phyloP scores from a whole-genome alignment of 2,113 vertebrate genomes.

The Bungarus multicinctus region DNA sequence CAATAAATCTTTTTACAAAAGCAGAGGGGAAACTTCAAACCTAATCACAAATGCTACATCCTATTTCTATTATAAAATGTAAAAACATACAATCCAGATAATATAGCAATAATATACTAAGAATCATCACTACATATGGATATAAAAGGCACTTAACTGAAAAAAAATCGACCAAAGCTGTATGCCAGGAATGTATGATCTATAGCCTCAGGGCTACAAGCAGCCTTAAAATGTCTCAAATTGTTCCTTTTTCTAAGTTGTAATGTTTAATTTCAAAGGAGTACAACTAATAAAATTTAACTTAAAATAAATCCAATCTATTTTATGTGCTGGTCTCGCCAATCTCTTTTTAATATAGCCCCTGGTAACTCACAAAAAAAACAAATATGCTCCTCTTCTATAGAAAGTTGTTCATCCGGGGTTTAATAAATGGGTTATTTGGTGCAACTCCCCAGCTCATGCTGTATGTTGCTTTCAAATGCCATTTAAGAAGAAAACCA shows the following conservation, averaged over 20 bases:
- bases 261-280: neutral
- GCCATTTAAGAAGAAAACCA: neutral
- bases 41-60: neutral
- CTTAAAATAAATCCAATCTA: neutral
- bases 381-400: neutral
- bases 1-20: neutral
- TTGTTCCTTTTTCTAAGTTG: neutral
- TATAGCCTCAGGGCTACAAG: neutral
- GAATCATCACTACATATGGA: neutral
- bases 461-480: neutral
- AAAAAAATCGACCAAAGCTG: neutral
- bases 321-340: neutral
- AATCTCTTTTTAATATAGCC: neutral
- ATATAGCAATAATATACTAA: neutral
- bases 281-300: neutral
- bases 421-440: neutral
- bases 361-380: neutral
- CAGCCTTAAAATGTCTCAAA: neutral
- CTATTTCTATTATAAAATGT: neutral
- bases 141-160: neutral
- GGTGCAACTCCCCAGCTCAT: neutral
- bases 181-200: neutral
- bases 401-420: neutral
- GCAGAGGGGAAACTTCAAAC: neutral
- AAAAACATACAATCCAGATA: neutral